A percentile compares a stretch with the other conserved stretches of the same genome.
phyloP scores from a whole-genome alignment of 2,113 vertebrate species.

The Aspiorhynchus laticeps region DNA sequence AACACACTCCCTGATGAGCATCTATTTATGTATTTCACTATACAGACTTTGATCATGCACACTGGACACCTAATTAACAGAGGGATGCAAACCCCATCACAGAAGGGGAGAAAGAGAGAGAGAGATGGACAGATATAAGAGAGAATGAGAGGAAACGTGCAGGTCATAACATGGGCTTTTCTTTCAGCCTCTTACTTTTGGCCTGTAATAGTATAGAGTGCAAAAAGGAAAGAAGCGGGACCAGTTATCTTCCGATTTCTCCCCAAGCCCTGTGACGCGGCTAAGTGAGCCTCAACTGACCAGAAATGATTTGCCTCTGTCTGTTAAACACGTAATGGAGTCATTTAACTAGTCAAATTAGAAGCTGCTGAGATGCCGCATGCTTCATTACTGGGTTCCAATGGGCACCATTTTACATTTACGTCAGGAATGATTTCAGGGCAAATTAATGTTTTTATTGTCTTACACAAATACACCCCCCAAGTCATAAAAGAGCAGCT shows the following conservation, averaged over 20 bases:
- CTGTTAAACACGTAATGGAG: constrained; percentile 99
- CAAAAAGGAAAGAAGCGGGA: constrained; percentile 76
- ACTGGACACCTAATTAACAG: constrained; percentile 53
- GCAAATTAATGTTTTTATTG: constrained; percentile 99
- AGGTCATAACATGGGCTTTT: constrained; percentile 11
- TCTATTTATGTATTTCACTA: constrained; percentile 37
- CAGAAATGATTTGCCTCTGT: constrained; percentile 99
- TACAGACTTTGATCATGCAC: constrained; percentile 54
- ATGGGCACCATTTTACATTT: constrained; percentile 98
- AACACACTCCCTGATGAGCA: constrained; percentile 52
- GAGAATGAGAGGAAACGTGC: constrained; percentile 5
- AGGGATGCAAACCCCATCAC: constrained; percentile 29
- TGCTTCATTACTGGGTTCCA: constrained; percentile 99
- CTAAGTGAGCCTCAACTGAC: constrained; percentile 99
- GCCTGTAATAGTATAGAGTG: constrained; percentile 32
- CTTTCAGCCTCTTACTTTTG: constrained; percentile 36
- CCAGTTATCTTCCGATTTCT: constrained; percentile 85
- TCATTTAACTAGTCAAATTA: constrained; percentile 99
- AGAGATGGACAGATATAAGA: constrained; percentile 5
- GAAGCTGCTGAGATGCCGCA: constrained; percentile 97
- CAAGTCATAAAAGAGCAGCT: constrained; percentile 79
- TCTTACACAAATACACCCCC: constrained; percentile 74
- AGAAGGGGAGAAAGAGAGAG: constrained; percentile 14
- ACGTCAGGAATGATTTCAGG: constrained; percentile 99
- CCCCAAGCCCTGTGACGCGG: constrained; percentile 85